Evolutionary conservation across 2,888 invertebrate species (phyloP), one percentile per base, ranked within the genome.

Genomic region (Baccha elongata): DNA sequence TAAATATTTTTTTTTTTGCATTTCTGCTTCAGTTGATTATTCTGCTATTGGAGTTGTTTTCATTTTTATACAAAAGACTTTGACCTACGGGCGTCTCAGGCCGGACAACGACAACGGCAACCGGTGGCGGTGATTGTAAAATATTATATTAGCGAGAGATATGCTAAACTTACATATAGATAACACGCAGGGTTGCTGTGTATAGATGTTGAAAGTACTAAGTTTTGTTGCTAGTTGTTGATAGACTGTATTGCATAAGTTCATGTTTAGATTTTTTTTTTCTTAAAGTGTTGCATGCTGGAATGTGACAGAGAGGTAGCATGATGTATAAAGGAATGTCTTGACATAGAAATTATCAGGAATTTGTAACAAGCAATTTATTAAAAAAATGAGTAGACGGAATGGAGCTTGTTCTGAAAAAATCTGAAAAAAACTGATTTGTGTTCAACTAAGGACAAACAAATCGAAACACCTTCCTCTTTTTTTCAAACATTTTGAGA

Each of bases 61-160:
- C 75, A 53, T 52, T 81, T 76, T 76, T 35, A 72, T 62, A 81
- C 81, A 81, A 81, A 81, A 81, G 81, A 81, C 81, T 81, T 81
- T 81, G 81, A 81, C 81, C 81, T 62, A 60, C 58, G 65, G n/a
- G n/a, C n/a, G n/a, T n/a, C n/a, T n/a, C n/a, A n/a, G n/a, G n/a
- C n/a, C n/a, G n/a, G 71, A 40, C 40, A 37, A 44, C 19, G 13
- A 13, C 13, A 23, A 5, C 37, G 8, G 21, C 35, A 10, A 6
- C 6, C 17, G 17, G 19, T 7, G 4, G 40, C 44, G 44, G 44
- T 60, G 60, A 60, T 60, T 60, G 8, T 32, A 32, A 32, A 8
- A 32, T n/a, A n/a, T n/a, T n/a, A 44, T 42, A 60, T 60, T 26
- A 13, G 60, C 17, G 29, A 35, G 50, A 44, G 69, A 62, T 75